phyloP scores from a whole-genome alignment of 1,140 invertebrate species.

The Forficula auricularia region DNA sequence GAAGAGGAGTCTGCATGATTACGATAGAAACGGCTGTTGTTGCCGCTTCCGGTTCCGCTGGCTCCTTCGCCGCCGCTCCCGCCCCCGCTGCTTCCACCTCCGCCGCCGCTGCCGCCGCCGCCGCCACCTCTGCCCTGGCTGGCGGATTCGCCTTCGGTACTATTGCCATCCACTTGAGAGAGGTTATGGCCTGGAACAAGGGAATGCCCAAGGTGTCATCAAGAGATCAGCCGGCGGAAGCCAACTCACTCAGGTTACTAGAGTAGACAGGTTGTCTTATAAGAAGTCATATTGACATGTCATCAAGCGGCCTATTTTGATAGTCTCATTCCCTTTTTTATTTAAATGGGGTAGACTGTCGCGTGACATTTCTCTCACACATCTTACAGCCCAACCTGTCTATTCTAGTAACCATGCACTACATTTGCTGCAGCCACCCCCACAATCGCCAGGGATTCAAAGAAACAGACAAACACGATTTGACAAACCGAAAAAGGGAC shows the following conservation, averaged over 20 bases:
- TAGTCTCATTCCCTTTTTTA: no score
- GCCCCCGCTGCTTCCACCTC: slow-evolving; percentile 28
- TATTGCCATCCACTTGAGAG: slow-evolving; percentile 71
- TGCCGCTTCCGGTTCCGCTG: slow-evolving; percentile 28
- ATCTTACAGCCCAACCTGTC: no score
- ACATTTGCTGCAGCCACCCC: no score
- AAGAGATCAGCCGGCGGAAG: slow-evolving; percentile 8
- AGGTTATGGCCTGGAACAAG: slow-evolving; percentile 59
- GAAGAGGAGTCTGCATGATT: slow-evolving; percentile 15
- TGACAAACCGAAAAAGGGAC: no score
- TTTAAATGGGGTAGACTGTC: no score
- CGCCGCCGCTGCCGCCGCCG: slow-evolving; percentile 59
- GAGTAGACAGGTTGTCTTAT: no score
- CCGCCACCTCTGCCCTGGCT: slow-evolving; percentile 47
- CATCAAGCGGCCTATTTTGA: no score
- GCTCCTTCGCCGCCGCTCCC: slow-evolving; percentile 38
- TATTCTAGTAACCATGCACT: no score
- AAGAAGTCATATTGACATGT: no score
- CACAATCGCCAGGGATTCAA: no score
- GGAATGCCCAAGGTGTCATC: slow-evolving; percentile 2
- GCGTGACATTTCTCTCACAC: no score
- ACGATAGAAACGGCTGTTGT: slow-evolving; percentile 18
- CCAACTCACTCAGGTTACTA: slow-evolving; percentile 12
- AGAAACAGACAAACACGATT: no score
- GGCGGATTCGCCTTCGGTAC: slow-evolving; percentile 59